Conservation (phyloP, 64 coral and sea anemone genomes). For the Porites australiensis region DNA sequence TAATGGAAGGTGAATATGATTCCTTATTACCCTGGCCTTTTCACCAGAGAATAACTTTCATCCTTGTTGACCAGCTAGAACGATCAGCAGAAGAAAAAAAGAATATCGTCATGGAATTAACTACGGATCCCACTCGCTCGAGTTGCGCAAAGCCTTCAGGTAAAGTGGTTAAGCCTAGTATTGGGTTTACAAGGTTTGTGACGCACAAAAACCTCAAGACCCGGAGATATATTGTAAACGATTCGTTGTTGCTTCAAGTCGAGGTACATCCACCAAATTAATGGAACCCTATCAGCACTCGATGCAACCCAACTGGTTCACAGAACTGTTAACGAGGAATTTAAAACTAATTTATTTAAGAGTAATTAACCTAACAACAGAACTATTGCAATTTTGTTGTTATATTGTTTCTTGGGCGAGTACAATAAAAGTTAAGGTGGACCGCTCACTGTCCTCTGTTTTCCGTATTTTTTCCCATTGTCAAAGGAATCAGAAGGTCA, state of each 20-base stretch:
- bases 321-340: too few relatives aligned
- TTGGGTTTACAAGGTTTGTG: neutral
- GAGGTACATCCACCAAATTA: neutral
- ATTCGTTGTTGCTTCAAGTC: neutral
- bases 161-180: neutral
- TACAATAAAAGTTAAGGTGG: too few relatives aligned
- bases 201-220: neutral
- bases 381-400: too few relatives aligned
- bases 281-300: too few relatives aligned
- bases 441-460: too few relatives aligned
- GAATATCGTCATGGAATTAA: neutral
- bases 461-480: too few relatives aligned
- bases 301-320: too few relatives aligned
- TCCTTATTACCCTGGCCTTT: constrained; percentile 12
- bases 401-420: too few relatives aligned
- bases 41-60: neutral
- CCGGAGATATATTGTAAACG: neutral
- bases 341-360: too few relatives aligned
- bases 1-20: constrained; percentile 17
- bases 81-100: neutral
- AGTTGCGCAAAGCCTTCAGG: neutral
- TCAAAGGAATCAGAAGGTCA: too few relatives aligned
- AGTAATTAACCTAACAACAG: too few relatives aligned
- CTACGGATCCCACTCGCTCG: neutral
- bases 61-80: neutral